Conservation (phyloP, 2,797 vertebrate species). For the Kryptopterus vitreolus region DNA sequence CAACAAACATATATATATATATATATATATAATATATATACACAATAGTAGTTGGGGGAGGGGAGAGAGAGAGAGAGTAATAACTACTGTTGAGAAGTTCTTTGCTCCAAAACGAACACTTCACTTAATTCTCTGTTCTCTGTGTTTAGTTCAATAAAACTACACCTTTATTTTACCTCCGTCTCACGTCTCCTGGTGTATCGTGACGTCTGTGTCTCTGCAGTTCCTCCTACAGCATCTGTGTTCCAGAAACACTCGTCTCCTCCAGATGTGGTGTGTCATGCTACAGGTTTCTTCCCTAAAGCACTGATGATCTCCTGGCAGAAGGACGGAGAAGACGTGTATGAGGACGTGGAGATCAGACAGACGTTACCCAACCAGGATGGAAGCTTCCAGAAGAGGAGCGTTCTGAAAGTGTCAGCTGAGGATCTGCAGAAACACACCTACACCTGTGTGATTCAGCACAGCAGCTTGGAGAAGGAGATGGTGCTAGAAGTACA, state of each 20-base stretch:
- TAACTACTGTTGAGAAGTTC: too few species aligned
- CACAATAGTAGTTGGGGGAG: too few species aligned
- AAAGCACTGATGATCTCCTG: background rate
- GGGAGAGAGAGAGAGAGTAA: too few species aligned
- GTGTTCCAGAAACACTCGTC: background rate
- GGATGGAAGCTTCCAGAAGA: conserved; percentile 26
- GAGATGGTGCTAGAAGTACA: conserved; percentile 8
- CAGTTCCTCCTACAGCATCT: background rate
- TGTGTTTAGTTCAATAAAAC: too few species aligned
- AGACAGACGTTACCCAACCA: conserved; percentile 21
- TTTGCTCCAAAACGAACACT: too few species aligned
- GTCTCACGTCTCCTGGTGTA: too few species aligned
- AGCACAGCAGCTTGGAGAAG: conserved; percentile 12
- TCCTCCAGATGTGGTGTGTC: conserved; percentile 3
- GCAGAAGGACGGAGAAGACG: conserved; percentile 4
- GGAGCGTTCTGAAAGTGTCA: conserved; percentile 19
- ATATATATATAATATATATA: too few species aligned
- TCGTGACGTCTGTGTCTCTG: background rate
- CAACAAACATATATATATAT: too few species aligned
- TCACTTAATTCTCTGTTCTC: too few species aligned
- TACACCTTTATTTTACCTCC: too few species aligned
- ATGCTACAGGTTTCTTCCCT: background rate
- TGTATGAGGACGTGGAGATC: conserved; percentile 2
- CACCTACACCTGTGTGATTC: conserved; percentile 11
- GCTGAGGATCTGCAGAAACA: conserved; percentile 24